phyloP scores from a whole-genome alignment of 2,797 vertebrate species.

The Malacoctenus gilli region DNA sequence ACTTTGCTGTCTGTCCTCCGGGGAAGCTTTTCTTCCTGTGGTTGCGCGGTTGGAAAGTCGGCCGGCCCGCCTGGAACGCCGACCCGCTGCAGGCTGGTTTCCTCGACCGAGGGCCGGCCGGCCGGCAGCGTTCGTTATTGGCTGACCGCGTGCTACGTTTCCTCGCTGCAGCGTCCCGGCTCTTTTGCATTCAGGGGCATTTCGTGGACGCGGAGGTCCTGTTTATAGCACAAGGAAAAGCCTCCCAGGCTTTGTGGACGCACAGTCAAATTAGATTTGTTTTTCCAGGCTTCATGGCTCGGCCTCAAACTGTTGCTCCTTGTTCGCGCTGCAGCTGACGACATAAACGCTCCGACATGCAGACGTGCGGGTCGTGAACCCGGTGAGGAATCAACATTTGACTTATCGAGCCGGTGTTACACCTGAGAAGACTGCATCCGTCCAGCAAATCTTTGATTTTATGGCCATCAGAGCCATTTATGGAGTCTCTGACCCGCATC shows the following conservation, averaged over 20 bases:
- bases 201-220: constrained; percentile 70
- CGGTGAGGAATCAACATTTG: too few relatives aligned
- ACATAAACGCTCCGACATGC: not conserved
- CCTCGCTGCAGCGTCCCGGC: constrained; percentile 45
- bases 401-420: too few relatives aligned
- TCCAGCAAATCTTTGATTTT: too few relatives aligned
- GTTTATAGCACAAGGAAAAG: constrained; percentile 69
- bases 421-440: too few relatives aligned
- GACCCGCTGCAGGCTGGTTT: constrained; percentile 61
- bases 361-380: too few relatives aligned
- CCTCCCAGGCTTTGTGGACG: constrained; percentile 44
- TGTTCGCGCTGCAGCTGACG: constrained; percentile 31
- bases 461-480: too few relatives aligned
- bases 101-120: constrained; percentile 58
- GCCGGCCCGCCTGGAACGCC: constrained; percentile 43
- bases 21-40: constrained; percentile 51
- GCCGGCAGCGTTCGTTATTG: constrained; percentile 25
- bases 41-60: constrained; percentile 62
- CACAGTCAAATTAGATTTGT: constrained; percentile 78
- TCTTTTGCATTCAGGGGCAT: constrained; percentile 80
- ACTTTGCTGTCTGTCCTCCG: constrained; percentile 35
- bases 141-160: constrained; percentile 31
- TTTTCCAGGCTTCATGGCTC: constrained; percentile 72
- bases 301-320: constrained; percentile 61
- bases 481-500: too few relatives aligned